Base-by-base conservation (phyloP, 2,888 invertebrate genomes). In the Dichetophora obliterata region DNA sequence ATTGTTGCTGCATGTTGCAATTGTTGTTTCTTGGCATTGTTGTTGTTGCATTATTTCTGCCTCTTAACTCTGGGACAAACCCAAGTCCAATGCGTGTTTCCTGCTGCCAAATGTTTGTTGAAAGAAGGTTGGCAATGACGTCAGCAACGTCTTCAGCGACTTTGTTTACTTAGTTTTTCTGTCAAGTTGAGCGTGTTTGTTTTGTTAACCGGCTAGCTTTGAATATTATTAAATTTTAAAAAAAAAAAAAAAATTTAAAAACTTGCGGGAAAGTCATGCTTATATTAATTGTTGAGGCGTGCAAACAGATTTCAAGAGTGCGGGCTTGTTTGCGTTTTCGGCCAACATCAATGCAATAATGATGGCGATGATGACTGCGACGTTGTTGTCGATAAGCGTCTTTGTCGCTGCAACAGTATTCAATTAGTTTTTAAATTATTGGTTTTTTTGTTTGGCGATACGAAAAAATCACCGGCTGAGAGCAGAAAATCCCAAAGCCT, bases 231-330 rank as follows among this genome's bases (percentile, higher is more conserved):
- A 11, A 11, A 43, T 43, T 8, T 4, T 11, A 59, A 59, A 8
- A 27, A 57, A 59, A 16, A 3, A n/a, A 59, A 43, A 63, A 8
- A 24, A 8, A 70, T 34, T 5, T 22, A 27, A n/a, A 59, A 43
- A 63, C 22, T 68, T 57, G 75, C 68, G 68, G 68, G 66, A 54
- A 75, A 75, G 75, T 57, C 57, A 68, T 57, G 66, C 75, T 19
- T 34, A 8, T 22, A 37, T 52, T 75, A 75, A 68, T 75, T 59
- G 61, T 43, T 37, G 54, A 19, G 50, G 54, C 68, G 74, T 75
- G 75, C 57, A 74, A 74, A 74, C 31, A 63, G 14, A 22, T 74
- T 34, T 11, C 22, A 37, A 22, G 57, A 59, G 37, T 69, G 69
- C 69, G 75, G 69, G 69, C 48, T 69, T 69, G 75, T 69, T 75